These are phyloP conservation scores for Podocnemis expansa DNA, from an alignment of 2,113 vertebrate genomes.

Conservation along the genomic window DNA sequence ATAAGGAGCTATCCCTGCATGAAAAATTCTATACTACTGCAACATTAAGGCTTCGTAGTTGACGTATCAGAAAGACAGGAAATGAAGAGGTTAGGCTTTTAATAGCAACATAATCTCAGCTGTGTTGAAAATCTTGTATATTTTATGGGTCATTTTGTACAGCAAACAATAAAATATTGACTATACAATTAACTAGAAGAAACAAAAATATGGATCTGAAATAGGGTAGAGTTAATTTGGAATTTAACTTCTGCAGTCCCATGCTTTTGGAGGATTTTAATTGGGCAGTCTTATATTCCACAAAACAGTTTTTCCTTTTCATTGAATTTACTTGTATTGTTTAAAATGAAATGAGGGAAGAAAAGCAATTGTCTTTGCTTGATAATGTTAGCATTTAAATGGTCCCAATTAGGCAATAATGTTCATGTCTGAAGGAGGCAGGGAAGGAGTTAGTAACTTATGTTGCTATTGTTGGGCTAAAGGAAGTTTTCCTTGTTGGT, in stretches of 20 bases:
- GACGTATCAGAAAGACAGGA: not conserved
- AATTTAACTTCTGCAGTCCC: not conserved
- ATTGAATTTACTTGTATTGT: not conserved
- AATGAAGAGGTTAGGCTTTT: not conserved
- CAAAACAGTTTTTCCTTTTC: not conserved
- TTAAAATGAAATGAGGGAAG: not conserved
- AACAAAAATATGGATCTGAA: not conserved
- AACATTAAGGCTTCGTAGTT: not conserved
- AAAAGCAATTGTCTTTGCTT: not conserved
- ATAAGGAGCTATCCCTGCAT: not conserved
- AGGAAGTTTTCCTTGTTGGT: not conserved
- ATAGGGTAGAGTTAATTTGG: not conserved
- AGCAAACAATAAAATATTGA: slow-evolving; percentile 24
- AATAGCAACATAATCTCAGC: not conserved
- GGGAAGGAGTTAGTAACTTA: not conserved
- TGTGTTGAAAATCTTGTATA: not conserved
- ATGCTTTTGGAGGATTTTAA: not conserved
- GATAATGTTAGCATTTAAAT: not conserved
- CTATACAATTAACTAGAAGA: slow-evolving; percentile 55
- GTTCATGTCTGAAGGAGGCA: not conserved
- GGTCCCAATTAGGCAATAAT: not conserved
- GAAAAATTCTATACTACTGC: not conserved
- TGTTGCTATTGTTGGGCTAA: not conserved
- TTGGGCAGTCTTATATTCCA: not conserved
- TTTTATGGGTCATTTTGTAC: not conserved